Evolutionary conservation across 2,113 vertebrate genomes (phyloP).

Genomic region (Phycodurus eques): DNA sequence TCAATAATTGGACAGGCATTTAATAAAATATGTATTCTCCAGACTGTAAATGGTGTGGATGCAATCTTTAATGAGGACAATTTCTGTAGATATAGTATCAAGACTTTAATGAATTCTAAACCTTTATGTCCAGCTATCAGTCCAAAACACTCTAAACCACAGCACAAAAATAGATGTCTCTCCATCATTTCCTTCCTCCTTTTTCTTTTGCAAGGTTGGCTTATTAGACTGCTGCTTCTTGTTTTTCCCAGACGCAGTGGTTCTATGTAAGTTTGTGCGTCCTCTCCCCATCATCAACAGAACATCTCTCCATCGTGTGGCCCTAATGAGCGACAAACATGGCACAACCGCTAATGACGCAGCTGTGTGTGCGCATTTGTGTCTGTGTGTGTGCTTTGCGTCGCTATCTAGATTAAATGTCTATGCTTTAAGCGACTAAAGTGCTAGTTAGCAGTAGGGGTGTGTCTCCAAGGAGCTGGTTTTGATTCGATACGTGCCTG

Average conservation of each 20-base stretch:
- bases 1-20: not conserved
- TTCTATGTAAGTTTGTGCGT: constrained; percentile 30
- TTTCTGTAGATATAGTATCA: constrained; percentile 19
- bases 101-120: constrained; percentile 35
- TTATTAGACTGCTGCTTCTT: constrained; percentile 60
- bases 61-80: constrained; percentile 18
- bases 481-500: constrained; percentile 75
- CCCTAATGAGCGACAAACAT: constrained; percentile 96
- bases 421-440: constrained; percentile 38
- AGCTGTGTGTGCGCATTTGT: constrained; percentile 42
- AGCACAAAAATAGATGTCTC: constrained; percentile 45
- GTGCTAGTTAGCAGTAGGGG: constrained; percentile 96
- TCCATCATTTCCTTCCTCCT: constrained; percentile 41
- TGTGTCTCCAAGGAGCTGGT: constrained; percentile 80
- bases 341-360: constrained; percentile 63
- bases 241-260: constrained; percentile 35
- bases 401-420: constrained; percentile 29
- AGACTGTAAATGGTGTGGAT: not conserved
- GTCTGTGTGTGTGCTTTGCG: constrained; percentile 25
- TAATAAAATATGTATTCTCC: not conserved
- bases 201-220: constrained; percentile 50
- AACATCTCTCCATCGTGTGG: constrained; percentile 61
- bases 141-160: constrained; percentile 42
- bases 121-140: constrained; percentile 38
- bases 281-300: constrained; percentile 57